Evolutionary conservation across 2,797 vertebrate genomes (phyloP).

Genomic region (Lagorchestes hirsutus): DNA sequence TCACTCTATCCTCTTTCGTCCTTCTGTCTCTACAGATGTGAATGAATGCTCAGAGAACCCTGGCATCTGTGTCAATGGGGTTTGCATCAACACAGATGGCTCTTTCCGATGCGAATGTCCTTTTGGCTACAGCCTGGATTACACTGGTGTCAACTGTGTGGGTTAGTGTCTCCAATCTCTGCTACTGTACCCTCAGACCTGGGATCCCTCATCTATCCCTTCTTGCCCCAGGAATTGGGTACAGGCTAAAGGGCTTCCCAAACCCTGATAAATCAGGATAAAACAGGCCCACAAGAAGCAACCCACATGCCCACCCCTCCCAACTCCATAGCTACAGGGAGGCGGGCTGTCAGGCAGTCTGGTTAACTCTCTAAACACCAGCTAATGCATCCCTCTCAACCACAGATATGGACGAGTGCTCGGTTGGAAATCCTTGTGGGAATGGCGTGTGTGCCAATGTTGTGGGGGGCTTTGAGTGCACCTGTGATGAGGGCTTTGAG

Average conservation of each 20-base stretch:
- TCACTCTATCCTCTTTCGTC: background rate
- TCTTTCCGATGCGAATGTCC: constrained; percentile 98
- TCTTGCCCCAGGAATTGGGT: background rate
- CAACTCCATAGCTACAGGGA: background rate
- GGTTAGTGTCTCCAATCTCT: constrained; percentile 86
- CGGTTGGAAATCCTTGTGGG: constrained; percentile 94
- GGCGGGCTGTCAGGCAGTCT: background rate
- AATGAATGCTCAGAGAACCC: constrained; percentile 95
- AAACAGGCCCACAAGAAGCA: background rate
- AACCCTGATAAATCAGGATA: background rate
- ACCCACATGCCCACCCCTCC: background rate
- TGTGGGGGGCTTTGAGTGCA: constrained; percentile 94
- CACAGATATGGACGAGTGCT: constrained; percentile 95
- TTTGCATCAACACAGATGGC: constrained; percentile 96
- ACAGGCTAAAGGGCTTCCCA: background rate
- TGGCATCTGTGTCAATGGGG: constrained; percentile 91
- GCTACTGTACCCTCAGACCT: background rate
- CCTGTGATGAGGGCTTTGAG: constrained; percentile 94
- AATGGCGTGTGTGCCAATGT: constrained; percentile 95
- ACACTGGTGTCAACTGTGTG: constrained; percentile 93
- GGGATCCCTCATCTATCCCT: background rate
- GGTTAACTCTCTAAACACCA: background rate
- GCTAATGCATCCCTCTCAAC: background rate
- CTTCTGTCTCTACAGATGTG: constrained; percentile 86
- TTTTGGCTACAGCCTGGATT: constrained; percentile 95